Evolutionary conservation across 1,140 invertebrate species (phyloP), one percentile per base, ranked within the genome.

Genomic region (Eumaeus atala): DNA sequence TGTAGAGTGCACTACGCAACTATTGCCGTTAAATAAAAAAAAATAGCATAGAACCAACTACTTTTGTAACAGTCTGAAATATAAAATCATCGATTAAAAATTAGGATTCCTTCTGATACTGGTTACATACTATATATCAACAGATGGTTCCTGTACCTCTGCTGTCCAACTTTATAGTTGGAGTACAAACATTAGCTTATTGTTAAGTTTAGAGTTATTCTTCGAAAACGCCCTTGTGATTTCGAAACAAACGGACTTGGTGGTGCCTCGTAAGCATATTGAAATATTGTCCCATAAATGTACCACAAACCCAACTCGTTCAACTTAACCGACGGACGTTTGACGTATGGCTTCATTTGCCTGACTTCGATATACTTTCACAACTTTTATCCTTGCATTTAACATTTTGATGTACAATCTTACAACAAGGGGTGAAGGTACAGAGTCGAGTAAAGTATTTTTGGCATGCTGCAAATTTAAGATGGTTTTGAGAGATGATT

Each of bases 271-370:
- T 84, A 84, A 84, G 78, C 65, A 81, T 77, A 82, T 81, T 84
- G 78, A 84, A 81, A 81, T 83, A 84, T 84, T 66, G 68, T 75
- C 65, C 74, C 79, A 62, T 84, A 84, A 84, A 84, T 47, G 66
- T 73, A 66, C 62, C 68, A 67, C 68, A 63, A 67, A 62, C 64
- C 67, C 56, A 61, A 62, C 66, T 78, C 67, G 65, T 71, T 71
- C 72, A 53, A 62, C 59, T 64, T 74, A 77, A 81, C 80, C 75
- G 69, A 75, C 69, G 68, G 62, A 74, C 62, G 64, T 50, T 56
- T 77, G 82, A 85, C 76, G 67, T 74, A 85, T 80, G 74, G 60
- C 82, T 85, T 85, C 74, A 85, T 85, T 83, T 83, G 70, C 72
- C 72, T 67, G 72, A 70, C 69, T 82, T 80, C 77, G 75, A 84